These are phyloP conservation scores for Epirrhoe tristata DNA, from an alignment of 2,888 invertebrate species.

Conservation along the genomic window DNA sequence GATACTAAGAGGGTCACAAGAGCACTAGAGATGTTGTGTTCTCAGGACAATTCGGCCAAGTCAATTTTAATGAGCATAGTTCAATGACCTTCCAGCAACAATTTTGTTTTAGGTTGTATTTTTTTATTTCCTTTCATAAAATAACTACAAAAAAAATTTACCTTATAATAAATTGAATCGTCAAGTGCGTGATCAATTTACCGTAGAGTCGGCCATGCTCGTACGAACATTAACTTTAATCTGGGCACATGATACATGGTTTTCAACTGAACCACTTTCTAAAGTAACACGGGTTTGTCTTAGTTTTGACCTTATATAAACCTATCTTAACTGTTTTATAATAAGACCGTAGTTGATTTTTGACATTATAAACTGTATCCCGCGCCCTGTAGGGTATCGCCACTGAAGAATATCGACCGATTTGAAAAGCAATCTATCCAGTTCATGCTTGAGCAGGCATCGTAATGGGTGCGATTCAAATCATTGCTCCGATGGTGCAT, in stretches of 20 bases:
- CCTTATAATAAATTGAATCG: too few relatives aligned
- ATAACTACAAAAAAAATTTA: too few relatives aligned
- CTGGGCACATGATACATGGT: too few relatives aligned
- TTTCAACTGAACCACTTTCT: too few relatives aligned
- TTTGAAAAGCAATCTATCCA: constrained; percentile 24
- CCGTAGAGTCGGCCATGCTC: too few relatives aligned
- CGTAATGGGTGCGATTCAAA: constrained; percentile 29
- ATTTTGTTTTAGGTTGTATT: neutral
- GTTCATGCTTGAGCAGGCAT: constrained; percentile 19
- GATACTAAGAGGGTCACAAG: constrained; percentile 22
- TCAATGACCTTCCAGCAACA: neutral
- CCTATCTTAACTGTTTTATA: too few relatives aligned
- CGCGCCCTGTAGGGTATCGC: neutral
- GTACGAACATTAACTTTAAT: too few relatives aligned
- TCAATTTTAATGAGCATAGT: neutral
- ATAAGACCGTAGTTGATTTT: neutral
- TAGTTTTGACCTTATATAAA: too few relatives aligned
- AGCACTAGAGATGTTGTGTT: constrained; percentile 10
- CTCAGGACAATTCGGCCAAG: constrained; percentile 5
- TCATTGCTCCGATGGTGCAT: constrained; percentile 12
- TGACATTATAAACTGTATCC: neutral
- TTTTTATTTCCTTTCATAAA: too few relatives aligned
- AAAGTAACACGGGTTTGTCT: too few relatives aligned
- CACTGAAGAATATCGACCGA: constrained; percentile 13
- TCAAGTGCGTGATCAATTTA: too few relatives aligned